Evolutionary conservation across 2,888 invertebrate species (phyloP), one percentile per base, ranked within the genome.

Genomic region (Nebria salina): DNA sequence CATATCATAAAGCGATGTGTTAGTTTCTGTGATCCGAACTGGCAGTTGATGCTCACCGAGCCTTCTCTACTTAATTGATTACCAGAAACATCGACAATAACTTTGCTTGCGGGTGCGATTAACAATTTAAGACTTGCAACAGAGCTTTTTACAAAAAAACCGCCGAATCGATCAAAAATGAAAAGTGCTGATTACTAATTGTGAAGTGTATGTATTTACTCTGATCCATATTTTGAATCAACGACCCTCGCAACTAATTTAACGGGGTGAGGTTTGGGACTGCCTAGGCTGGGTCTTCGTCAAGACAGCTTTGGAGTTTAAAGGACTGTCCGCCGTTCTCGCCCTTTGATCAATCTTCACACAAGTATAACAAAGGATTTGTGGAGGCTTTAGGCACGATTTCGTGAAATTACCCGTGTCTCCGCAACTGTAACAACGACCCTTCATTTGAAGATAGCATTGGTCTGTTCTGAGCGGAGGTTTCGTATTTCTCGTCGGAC

Each of bases 1-100:
- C 78, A 77, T 7, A 77, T 25, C 6, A 42, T 41, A 43, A 72
- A 77, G n/a, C 68, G 73, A 25, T 77, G 73, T n/a, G 54, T n/a
- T n/a, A 25, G n/a, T 41, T 34, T 25, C 26, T 72, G n/a, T 25
- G 4, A n/a, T 34, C 72, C 72, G 72, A 72, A 8, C 42, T 34
- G n/a, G n/a, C 2, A 41, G n/a, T 72, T 34, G 26, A 72, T 3
- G 42, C 42, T 41, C 15, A 34, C 72, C 25, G 41, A 20, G 15
- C 72, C 72, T 2, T 41, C 72, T 8, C 42, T n/a, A 72, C 42
- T 26, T 72, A 72, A 15, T 3, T n/a, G 34, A 34, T 72, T 72
- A 15, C 72, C 72, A n/a, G 72, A 72, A 34, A 72, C 72, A 41
- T 72, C 72, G 2, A 13, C 42, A 9, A 72, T 34, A 20, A 72